phyloP scores from a whole-genome alignment of 2,888 invertebrate genomes.

The Automeris io region DNA sequence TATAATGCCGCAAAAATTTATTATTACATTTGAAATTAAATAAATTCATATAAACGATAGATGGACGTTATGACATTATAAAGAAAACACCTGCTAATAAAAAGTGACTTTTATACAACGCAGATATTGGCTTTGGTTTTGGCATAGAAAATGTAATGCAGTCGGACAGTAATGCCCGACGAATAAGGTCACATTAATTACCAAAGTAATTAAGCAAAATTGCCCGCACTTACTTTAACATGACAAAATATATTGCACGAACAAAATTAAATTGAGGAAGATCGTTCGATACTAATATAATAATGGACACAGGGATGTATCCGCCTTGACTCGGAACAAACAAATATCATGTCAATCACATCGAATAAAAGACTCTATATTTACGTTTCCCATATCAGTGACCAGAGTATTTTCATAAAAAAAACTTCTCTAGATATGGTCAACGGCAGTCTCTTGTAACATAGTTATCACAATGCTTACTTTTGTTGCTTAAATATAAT shows the following conservation, averaged over 20 bases:
- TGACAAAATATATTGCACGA: conserved; percentile 53
- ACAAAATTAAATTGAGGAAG: conserved; percentile 35
- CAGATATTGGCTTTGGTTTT: background rate
- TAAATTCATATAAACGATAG: too few relatives aligned
- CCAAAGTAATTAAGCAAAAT: conserved; percentile 6
- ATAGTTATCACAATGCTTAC: conserved; percentile 19
- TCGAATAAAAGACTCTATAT: conserved; percentile 12
- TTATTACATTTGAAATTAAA: too few relatives aligned
- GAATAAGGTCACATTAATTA: conserved; percentile 12
- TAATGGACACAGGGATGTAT: too few relatives aligned
- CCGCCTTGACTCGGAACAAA: background rate
- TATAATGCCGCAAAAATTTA: too few relatives aligned
- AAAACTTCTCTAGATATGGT: conserved; percentile 23
- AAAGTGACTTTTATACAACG: too few relatives aligned
- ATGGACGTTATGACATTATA: too few relatives aligned
- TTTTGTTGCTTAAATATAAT: conserved; percentile 10
- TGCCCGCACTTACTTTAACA: conserved; percentile 45
- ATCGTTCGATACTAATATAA: conserved; percentile 5
- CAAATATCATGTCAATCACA: background rate
- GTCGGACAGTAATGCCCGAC: conserved; percentile 17
- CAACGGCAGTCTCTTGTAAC: conserved; percentile 34
- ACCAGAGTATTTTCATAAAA: conserved; percentile 15
- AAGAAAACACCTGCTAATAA: too few relatives aligned
- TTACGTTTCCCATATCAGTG: conserved; percentile 16
- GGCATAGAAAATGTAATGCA: background rate